Conservation (phyloP, 2,888 invertebrate genomes). For the Poecilobothrus nobilitatus region DNA sequence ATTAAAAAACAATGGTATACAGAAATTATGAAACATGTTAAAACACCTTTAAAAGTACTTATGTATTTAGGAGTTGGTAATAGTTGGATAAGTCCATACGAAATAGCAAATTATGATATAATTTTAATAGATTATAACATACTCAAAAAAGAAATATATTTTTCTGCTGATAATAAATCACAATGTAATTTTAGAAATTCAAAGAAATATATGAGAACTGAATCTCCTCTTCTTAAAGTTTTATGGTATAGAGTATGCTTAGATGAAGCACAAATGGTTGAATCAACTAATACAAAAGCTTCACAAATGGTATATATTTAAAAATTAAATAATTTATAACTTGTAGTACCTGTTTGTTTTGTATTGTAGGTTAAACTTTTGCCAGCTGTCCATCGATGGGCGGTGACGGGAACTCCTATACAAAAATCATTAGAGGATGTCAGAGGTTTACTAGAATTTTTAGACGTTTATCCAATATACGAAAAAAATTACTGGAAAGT, state of each 20-base stretch:
- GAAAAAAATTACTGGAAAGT: conserved; percentile 31
- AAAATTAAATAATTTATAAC: neutral
- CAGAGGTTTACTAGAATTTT: conserved; percentile 37
- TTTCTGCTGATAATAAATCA: conserved; percentile 46
- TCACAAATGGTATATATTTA: conserved; percentile 42
- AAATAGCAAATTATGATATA: conserved; percentile 57
- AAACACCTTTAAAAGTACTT: conserved; percentile 45
- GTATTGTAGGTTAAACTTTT: neutral
- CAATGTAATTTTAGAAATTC: conserved; percentile 46
- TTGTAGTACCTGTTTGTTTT: neutral
- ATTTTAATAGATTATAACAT: conserved; percentile 64
- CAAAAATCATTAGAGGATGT: conserved; percentile 51
- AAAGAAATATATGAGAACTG: conserved; percentile 55
- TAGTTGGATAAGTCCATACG: conserved; percentile 47
- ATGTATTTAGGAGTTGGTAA: conserved; percentile 46
- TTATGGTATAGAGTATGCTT: conserved; percentile 70
- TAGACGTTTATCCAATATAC: conserved; percentile 37
- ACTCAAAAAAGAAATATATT: conserved; percentile 54
- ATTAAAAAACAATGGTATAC: conserved; percentile 64
- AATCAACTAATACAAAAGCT: conserved; percentile 50
- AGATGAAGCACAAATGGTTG: conserved; percentile 76
- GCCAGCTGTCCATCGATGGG: conserved; percentile 59
- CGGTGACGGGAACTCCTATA: conserved; percentile 65
- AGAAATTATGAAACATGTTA: conserved; percentile 58
- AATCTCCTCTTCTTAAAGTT: conserved; percentile 58